phyloP scores from a whole-genome alignment of 2,797 vertebrate genomes.

The Calcarius lapponicus region DNA sequence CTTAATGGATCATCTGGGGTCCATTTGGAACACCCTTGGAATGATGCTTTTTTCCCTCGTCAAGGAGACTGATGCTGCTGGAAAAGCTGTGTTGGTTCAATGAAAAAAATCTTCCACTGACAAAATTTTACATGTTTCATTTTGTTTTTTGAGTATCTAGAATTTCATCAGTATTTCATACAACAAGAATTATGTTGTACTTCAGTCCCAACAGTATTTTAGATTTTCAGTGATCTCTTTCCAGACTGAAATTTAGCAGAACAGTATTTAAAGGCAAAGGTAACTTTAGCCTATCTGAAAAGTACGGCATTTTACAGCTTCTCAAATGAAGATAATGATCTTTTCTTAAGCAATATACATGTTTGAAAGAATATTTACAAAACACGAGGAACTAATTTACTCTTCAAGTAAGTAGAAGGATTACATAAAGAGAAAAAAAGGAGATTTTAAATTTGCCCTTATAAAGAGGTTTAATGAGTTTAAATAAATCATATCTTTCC shows the following conservation, averaged over 20 bases:
- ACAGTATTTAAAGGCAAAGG: background rate
- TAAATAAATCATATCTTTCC: background rate
- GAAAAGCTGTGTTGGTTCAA: background rate
- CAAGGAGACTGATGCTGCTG: background rate
- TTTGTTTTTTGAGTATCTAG: background rate
- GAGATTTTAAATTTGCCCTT: background rate
- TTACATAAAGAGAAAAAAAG: background rate
- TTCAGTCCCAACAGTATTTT: background rate
- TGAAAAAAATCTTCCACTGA: background rate
- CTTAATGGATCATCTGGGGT: background rate
- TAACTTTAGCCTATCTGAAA: background rate
- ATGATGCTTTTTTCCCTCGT: background rate
- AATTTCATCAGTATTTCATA: background rate
- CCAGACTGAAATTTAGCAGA: background rate
- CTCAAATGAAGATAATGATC: background rate
- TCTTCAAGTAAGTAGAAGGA: background rate
- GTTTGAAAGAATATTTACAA: background rate
- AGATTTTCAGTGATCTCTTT: background rate
- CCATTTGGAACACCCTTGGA: background rate
- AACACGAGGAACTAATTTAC: background rate
- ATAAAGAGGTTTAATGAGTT: background rate
- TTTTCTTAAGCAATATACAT: background rate
- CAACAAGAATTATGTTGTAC: background rate
- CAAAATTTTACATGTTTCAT: background rate
- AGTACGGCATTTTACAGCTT: background rate